These are phyloP conservation scores for Hozukius guyotensis DNA, from an alignment of 2,797 vertebrate genomes.

Conservation along the genomic window DNA sequence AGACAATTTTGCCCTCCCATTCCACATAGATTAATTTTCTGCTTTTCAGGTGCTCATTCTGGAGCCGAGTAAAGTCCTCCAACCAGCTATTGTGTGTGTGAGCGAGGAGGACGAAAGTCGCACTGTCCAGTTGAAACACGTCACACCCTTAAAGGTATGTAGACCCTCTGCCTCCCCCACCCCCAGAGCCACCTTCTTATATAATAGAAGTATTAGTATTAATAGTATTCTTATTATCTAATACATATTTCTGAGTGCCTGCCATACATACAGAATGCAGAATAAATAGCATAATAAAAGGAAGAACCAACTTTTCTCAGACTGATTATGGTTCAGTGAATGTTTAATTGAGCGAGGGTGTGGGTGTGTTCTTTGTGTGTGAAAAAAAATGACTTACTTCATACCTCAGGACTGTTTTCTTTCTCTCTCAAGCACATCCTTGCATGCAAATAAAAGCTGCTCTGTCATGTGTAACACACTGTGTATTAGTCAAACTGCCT, in stretches of 20 bases:
- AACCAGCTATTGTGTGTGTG: slow-evolving; percentile 83
- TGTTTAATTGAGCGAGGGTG: slow-evolving; percentile 23
- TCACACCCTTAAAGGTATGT: slow-evolving; percentile 84
- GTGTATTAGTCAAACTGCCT: not conserved
- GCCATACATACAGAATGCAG: not conserved
- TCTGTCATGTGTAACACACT: not conserved
- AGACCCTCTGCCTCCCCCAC: not conserved
- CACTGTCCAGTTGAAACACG: slow-evolving; percentile 83
- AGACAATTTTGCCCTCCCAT: not conserved
- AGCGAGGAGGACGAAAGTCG: slow-evolving; percentile 75
- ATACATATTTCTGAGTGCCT: not conserved
- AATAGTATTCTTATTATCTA: too few species aligned
- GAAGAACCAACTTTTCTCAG: not conserved
- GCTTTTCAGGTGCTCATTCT: slow-evolving; percentile 87
- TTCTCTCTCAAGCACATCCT: not conserved
- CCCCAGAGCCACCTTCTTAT: not conserved
- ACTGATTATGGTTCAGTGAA: not conserved
- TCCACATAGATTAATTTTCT: not conserved
- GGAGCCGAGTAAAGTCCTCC: slow-evolving; percentile 87
- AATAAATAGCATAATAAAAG: not conserved
- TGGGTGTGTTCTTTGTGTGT: not conserved
- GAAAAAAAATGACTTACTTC: not conserved
- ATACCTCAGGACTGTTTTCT: not conserved
- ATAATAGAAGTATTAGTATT: not conserved
- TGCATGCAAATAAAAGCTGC: not conserved